Evolutionary conservation across 2,797 vertebrate genomes (phyloP), one percentile per base, ranked within the genome.

Genomic region (Macropodus opercularis): DNA sequence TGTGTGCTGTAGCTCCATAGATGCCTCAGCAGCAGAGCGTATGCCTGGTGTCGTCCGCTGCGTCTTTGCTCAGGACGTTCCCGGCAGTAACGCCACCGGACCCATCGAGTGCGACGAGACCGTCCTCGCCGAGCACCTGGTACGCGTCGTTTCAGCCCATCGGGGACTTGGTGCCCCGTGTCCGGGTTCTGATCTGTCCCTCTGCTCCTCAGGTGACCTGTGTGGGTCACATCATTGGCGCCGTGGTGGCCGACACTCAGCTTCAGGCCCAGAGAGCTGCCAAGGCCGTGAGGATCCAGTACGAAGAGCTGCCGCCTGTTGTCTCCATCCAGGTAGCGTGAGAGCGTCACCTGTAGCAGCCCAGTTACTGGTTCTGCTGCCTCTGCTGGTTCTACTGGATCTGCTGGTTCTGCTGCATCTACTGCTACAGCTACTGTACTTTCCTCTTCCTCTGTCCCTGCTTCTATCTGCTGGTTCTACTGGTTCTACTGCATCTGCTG

Each of bases 271-370:
- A 95, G 71, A 92, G 92, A 83, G 97, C 96, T 0, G 94, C 94
- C 46, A 95, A 89, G 67, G 90, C 85, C 2, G 92, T 99, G 38
- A 95, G 82, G 85, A 81, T 99, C 51, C 77, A 87, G 29, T 99
- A 98, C 9, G 91, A 97, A 38, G 96, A 96, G 19, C 90, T 96
- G 46, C 84, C 81, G 41, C 91, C 95, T 3, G 73, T 97, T 24
- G 15, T 99, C 75, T 96, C 96, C 15, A 97, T 99, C 48, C 92
- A 97, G 95, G 97, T n/a, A n/a, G n/a, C n/a, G n/a, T 98, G 61
- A 69, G 72, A n/a, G n/a, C n/a, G n/a, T n/a, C n/a, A n/a, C n/a
- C n/a, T n/a, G n/a, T n/a, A n/a, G n/a, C n/a, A n/a, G n/a, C n/a
- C n/a, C n/a, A n/a, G n/a, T n/a, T n/a, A n/a, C n/a, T n/a, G n/a